Base-by-base conservation (phyloP, 2,888 invertebrate species). In the Tinea semifulvella region DNA sequence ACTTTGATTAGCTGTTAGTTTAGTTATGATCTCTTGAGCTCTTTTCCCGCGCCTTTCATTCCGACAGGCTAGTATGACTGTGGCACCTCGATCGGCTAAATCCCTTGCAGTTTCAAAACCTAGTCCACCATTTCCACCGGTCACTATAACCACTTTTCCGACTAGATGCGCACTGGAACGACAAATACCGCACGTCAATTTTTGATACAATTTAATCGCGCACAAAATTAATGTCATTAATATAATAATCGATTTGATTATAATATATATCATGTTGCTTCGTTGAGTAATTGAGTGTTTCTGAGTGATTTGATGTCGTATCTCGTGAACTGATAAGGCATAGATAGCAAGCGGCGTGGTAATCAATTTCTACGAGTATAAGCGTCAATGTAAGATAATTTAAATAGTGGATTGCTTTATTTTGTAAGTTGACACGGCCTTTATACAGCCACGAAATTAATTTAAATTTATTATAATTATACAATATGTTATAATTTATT, bases 101-200 rank as follows among this genome's bases (percentile, higher is more conserved):
- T 84, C 79, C 46, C 70, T 70, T 0, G 83, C 84, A 0, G 83
- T 82, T 56, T 82, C 83, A 22, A 80, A 61, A 2, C 85, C 85
- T 14, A 84, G 70, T 1, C 85, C 84, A 55, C 77, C 58, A 45
- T 79, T 79, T 1, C 71, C 79, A 14, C 79, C 80, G 0, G 80
- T 79, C 51, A 80, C 65, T 51, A 80, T 64, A 42, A 73, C 77
- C 3, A 75, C 74, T 65, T 77, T 77, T n/a, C 76, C 79, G 2
- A 76, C 74, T 71, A 80, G 68, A 46, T 79, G 77, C 43, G 68
- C 71, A 61, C 69, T 75, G 25, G 71, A 68, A 46, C 60, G 63
- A 53, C 80, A 80, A 54, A 75, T 63, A 46, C 73, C 72, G 35
- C 66, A 61, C n/a, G 73, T 70, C 35, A 80, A 50, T 58, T 76